phyloP scores from a whole-genome alignment of 2,888 invertebrate species.

The Dioctria linearis region DNA sequence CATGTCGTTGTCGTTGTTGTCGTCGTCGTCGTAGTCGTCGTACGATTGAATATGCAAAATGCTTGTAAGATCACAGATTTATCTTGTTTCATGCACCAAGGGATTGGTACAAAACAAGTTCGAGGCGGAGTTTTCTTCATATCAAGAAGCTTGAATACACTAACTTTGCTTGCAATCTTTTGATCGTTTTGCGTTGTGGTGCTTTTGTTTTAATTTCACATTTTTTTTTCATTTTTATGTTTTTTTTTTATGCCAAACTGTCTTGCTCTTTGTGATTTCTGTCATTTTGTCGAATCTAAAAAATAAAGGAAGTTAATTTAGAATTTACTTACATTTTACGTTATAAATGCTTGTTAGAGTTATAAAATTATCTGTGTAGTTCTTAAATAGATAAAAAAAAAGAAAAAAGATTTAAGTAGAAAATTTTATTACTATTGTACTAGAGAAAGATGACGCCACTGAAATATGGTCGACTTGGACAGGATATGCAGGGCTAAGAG shows the following conservation, averaged over 20 bases:
- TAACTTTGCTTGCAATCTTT: conserved; percentile 11
- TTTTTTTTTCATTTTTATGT: background rate
- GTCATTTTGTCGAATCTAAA: conserved; percentile 30
- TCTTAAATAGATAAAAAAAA: no score
- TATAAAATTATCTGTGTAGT: no score
- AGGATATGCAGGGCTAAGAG: no score
- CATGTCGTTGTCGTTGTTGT: background rate
- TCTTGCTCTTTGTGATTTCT: background rate
- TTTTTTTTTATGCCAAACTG: background rate
- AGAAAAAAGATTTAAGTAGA: no score
- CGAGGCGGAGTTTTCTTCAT: conserved; percentile 55
- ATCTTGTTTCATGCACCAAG: conserved; percentile 38
- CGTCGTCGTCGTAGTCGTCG: background rate
- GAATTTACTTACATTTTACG: no score
- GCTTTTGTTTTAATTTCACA: background rate
- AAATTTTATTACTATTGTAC: no score
- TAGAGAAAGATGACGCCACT: no score
- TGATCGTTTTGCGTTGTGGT: conserved; percentile 6
- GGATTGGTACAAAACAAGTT: conserved; percentile 57
- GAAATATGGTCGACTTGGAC: no score
- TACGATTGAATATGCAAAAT: conserved; percentile 53
- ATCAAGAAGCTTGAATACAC: background rate
- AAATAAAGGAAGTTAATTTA: background rate
- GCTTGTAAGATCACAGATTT: conserved; percentile 44
- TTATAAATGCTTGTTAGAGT: no score